These are phyloP conservation scores for Pterostichus niger DNA, from an alignment of 2,888 invertebrate genomes.

Conservation along the genomic window DNA sequence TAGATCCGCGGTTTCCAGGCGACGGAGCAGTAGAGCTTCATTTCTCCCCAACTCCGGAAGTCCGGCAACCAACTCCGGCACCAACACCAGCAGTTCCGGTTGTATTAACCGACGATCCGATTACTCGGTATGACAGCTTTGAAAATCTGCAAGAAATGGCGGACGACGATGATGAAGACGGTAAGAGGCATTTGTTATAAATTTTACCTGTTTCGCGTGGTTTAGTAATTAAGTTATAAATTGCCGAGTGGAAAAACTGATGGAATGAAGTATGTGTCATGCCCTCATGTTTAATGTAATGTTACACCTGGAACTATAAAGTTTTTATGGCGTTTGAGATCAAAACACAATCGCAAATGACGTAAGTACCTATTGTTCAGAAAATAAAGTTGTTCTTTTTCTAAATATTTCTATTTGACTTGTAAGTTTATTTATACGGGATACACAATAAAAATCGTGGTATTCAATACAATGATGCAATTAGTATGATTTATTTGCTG, in stretches of 20 bases:
- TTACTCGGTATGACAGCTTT: conserved; percentile 89
- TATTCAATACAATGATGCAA: too few species aligned
- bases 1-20: conserved; percentile 90
- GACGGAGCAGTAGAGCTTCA: conserved; percentile 92
- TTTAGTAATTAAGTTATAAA: conserved; percentile 35
- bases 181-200: conserved; percentile 70
- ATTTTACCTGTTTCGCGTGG: background rate
- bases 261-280: conserved; percentile 16
- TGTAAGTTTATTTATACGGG: too few species aligned
- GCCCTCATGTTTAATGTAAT: conserved; percentile 3
- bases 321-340: conserved; percentile 25
- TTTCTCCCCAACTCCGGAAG: conserved; percentile 83
- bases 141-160: conserved; percentile 80
- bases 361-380: background rate
- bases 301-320: conserved; percentile 40
- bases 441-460: too few species aligned
- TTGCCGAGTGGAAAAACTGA: background rate
- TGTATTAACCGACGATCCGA: conserved; percentile 84
- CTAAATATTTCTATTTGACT: too few species aligned
- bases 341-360: background rate
- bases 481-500: too few species aligned
- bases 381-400: background rate
- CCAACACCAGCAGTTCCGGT: conserved; percentile 86
- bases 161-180: conserved; percentile 76
- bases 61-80: conserved; percentile 79